Conservation (phyloP, 2,888 invertebrate genomes). For the Coremacera marginata region DNA sequence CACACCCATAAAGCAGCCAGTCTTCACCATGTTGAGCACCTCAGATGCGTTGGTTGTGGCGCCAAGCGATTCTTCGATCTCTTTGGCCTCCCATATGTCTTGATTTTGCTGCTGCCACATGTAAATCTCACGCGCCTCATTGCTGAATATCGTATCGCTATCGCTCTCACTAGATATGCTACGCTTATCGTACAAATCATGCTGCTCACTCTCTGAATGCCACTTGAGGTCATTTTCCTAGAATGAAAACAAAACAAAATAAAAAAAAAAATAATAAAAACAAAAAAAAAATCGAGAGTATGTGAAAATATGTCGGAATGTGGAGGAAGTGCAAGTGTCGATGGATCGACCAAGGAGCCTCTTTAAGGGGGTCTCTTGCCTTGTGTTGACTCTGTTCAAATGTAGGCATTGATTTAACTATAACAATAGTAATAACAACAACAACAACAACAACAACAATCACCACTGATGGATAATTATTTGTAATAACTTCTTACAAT, state of each 20-base stretch:
- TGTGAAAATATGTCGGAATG: constrained; percentile 5
- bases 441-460: not conserved
- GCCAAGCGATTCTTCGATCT: constrained; percentile 63
- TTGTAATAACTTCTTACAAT: constrained; percentile 63
- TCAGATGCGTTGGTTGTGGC: constrained; percentile 55
- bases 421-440: no score
- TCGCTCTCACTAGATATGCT: constrained; percentile 67
- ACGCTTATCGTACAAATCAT: constrained; percentile 63
- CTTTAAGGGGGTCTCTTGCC: not conserved
- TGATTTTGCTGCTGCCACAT: constrained; percentile 62
- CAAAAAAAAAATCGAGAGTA: constrained; percentile 10
- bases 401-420: not conserved
- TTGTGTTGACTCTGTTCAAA: not conserved
- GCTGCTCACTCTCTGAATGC: constrained; percentile 61
- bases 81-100: constrained; percentile 64
- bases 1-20: constrained; percentile 55
- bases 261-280: constrained; percentile 27
- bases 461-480: not conserved
- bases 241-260: constrained; percentile 45
- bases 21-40: constrained; percentile 61
- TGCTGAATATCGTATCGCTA: constrained; percentile 62
- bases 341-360: constrained; percentile 12
- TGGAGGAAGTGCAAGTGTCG: constrained; percentile 1
- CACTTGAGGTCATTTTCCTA: constrained; percentile 69
- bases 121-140: constrained; percentile 64